These are phyloP conservation scores for Tineola bisselliella DNA, from an alignment of 2,888 invertebrate genomes.

Conservation along the genomic window DNA sequence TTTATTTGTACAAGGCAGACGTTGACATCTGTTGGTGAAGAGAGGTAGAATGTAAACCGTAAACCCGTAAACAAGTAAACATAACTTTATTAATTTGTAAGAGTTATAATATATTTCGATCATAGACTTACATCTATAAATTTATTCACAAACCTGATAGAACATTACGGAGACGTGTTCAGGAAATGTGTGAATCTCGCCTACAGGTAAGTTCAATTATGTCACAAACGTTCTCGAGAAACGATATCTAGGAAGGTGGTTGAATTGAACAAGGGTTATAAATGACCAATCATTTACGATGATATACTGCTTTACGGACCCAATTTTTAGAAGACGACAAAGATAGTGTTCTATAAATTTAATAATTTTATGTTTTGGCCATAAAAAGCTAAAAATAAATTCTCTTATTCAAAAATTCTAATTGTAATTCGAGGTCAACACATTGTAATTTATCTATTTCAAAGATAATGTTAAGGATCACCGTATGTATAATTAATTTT, in stretches of 20 bases:
- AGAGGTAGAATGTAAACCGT: too few relatives aligned
- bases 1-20: too few relatives aligned
- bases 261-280: neutral
- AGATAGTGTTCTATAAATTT: too few relatives aligned
- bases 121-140: neutral
- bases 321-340: too few relatives aligned
- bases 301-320: neutral
- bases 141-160: neutral
- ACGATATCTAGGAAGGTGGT: neutral
- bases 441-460: neutral
- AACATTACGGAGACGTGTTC: neutral
- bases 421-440: neutral
- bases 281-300: constrained; percentile 1
- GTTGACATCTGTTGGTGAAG: too few relatives aligned
- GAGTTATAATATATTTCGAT: too few relatives aligned
- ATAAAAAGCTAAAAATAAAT: too few relatives aligned
- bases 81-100: too few relatives aligned
- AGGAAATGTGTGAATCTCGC: constrained; percentile 1
- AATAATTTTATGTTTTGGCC: too few relatives aligned
- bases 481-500: neutral
- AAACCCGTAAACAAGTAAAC: too few relatives aligned
- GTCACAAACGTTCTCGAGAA: neutral
- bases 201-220: constrained; percentile 8
- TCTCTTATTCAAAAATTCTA: too few relatives aligned
- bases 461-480: neutral